These are phyloP conservation scores for Patiria pectinifera DNA, from an alignment of 53 echinoderm and acorn worm genomes.

Conservation along the genomic window DNA sequence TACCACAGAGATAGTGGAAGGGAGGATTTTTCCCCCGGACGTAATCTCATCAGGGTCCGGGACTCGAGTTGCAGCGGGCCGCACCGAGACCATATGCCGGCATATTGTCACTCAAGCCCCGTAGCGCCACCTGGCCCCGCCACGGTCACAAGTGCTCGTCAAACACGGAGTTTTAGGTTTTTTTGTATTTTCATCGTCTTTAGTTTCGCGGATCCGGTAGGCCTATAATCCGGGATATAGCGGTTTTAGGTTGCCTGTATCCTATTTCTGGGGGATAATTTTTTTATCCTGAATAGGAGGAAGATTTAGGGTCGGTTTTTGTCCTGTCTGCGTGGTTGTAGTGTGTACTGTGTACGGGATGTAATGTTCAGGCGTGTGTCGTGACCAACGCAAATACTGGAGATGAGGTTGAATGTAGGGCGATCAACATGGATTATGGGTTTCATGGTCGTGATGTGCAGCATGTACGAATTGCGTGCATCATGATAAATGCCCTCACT, in stretches of 20 bases:
- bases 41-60: constrained; percentile 44
- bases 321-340: neutral
- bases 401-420: neutral
- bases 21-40: constrained; percentile 8
- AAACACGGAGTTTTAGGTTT: constrained; percentile 29
- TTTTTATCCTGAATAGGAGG: neutral
- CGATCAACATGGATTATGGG: neutral
- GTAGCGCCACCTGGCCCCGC: constrained; percentile 55
- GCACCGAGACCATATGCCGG: constrained; percentile 61
- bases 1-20: constrained; percentile 16
- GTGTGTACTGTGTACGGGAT: neutral
- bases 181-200: neutral
- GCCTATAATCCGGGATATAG: constrained; percentile 29
- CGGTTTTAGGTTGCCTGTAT: constrained; percentile 32
- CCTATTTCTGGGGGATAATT: constrained; percentile 15
- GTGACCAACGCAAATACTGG: constrained; percentile 14
- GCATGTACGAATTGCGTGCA: neutral
- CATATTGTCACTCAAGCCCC: constrained; percentile 63
- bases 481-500: too few relatives aligned
- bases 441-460: constrained; percentile 8
- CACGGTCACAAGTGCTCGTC: constrained; percentile 59
- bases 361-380: neutral
- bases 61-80: constrained; percentile 51
- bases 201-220: constrained; percentile 13
- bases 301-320: constrained; percentile 33